Evolutionary conservation across 2,888 invertebrate genomes (phyloP).

Genomic region (Ctenicera cuprea): DNA sequence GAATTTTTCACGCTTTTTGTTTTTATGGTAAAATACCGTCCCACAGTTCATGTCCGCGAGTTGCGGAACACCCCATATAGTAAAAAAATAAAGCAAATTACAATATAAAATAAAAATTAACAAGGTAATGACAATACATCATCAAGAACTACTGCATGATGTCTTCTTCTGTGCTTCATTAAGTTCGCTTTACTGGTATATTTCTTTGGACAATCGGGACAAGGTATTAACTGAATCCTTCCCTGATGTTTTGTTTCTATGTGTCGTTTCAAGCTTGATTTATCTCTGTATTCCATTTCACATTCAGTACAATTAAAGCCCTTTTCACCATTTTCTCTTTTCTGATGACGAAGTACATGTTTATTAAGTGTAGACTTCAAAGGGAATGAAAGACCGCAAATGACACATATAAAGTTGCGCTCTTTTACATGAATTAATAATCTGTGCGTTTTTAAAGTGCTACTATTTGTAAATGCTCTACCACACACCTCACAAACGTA

Average conservation of each 20-base stretch:
- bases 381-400: slow-evolving; percentile 62
- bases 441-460: slow-evolving; percentile 63
- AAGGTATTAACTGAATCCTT: slow-evolving; percentile 46
- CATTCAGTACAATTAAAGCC: slow-evolving; percentile 58
- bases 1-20: too few relatives aligned
- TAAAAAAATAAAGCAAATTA: too few relatives aligned
- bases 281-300: slow-evolving; percentile 59
- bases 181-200: slow-evolving; percentile 59
- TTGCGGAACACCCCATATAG: too few relatives aligned
- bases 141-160: slow-evolving; percentile 46
- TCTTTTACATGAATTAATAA: slow-evolving; percentile 61
- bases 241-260: slow-evolving; percentile 58
- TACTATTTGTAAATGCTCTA: slow-evolving; percentile 62
- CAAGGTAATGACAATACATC: too few relatives aligned
- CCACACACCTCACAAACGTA: slow-evolving; percentile 64
- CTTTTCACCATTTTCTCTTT: slow-evolving; percentile 56
- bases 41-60: too few relatives aligned
- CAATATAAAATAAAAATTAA: too few relatives aligned
- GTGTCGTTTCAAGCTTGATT: slow-evolving; percentile 62
- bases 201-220: slow-evolving; percentile 56
- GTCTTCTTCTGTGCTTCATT: slow-evolving; percentile 55
- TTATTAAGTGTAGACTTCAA: slow-evolving; percentile 63
- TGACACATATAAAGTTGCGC: slow-evolving; percentile 61
- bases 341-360: slow-evolving; percentile 60
- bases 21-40: too few relatives aligned